Conservation (phyloP, 2,888 invertebrate species). For the Leptothorax acervorum region DNA sequence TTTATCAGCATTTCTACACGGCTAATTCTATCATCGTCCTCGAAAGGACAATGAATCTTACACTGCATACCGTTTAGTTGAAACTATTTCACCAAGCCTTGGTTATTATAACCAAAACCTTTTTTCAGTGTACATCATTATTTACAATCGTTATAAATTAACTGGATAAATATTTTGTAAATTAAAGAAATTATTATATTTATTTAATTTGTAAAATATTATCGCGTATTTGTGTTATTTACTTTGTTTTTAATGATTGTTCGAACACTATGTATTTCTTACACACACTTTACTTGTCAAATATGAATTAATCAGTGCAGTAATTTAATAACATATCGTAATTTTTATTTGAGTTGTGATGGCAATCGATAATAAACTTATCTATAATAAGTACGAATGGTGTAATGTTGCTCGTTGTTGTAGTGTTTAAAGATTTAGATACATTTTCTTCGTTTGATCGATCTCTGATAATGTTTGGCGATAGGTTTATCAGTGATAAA, state of each 20-base stretch:
- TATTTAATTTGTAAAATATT: neutral
- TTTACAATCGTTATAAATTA: neutral
- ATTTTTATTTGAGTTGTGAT: neutral
- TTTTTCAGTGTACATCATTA: neutral
- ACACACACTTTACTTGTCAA: neutral
- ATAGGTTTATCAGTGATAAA: constrained; percentile 2
- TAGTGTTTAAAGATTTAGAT: neutral
- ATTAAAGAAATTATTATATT: neutral
- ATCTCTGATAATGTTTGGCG: neutral
- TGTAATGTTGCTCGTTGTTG: neutral
- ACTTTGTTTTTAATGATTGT: neutral
- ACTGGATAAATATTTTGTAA: neutral
- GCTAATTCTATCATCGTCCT: constrained; percentile 7
- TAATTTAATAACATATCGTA: neutral
- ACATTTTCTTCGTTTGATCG: neutral
- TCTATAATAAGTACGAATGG: constrained; percentile 1
- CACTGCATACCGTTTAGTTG: neutral
- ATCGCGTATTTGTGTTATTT: neutral
- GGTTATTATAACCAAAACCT: no score
- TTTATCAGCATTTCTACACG: constrained; percentile 14
- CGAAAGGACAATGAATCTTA: neutral
- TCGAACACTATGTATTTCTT: neutral
- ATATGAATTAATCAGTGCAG: neutral
- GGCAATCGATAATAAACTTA: neutral
- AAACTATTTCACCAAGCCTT: no score